These are phyloP conservation scores for Poecilobothrus nobilitatus DNA, from an alignment of 2,888 invertebrate species.

Conservation along the genomic window DNA sequence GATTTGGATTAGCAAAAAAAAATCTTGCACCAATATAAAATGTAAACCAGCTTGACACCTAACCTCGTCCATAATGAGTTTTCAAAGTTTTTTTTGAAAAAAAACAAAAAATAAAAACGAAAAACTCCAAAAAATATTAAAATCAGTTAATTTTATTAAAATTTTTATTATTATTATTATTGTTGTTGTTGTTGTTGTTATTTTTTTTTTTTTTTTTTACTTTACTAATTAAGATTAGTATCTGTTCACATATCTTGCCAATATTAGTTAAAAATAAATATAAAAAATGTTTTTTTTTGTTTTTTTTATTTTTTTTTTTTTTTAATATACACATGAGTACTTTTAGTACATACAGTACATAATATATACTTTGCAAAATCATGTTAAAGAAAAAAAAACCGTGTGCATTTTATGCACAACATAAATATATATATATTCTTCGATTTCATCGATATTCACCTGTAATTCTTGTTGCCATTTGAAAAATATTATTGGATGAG, in stretches of 20 bases:
- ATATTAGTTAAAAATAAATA: constrained; percentile 2
- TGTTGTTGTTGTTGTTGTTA: neutral
- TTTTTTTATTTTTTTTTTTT: neutral
- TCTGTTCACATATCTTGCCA: constrained; percentile 6
- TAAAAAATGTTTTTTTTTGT: neutral
- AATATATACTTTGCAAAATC: too few relatives aligned
- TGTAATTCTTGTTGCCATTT: neutral
- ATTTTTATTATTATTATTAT: neutral
- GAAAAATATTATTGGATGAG: neutral
- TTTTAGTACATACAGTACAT: neutral
- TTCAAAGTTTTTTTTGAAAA: neutral
- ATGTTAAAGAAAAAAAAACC: too few relatives aligned
- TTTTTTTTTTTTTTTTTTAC: neutral
- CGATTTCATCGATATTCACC: neutral
- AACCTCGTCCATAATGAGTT: neutral
- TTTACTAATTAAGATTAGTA: constrained; percentile 3
- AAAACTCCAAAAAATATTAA: neutral
- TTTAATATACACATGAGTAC: neutral
- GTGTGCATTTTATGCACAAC: too few relatives aligned
- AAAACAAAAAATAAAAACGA: neutral
- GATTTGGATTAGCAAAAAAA: neutral
- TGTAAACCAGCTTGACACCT: constrained; percentile 6
- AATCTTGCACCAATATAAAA: neutral
- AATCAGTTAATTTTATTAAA: constrained; percentile 2
- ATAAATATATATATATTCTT: too few relatives aligned